Evolutionary conservation across 2,113 vertebrate genomes (phyloP).

Genomic region (Datnioides undecimradiatus): DNA sequence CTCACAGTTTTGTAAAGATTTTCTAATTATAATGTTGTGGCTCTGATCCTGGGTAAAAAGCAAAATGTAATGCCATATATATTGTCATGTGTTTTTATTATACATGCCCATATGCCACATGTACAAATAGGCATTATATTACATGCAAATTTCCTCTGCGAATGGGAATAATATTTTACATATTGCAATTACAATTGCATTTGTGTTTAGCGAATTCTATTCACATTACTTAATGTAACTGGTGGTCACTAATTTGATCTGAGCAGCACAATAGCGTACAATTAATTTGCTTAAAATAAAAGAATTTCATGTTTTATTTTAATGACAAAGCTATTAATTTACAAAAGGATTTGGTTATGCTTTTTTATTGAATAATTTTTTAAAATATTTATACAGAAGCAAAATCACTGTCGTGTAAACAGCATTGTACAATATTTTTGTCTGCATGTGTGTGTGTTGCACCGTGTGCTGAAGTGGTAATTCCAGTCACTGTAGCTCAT

Average conservation of each 20-base stretch:
- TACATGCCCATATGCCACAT: background rate
- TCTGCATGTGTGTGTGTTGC: background rate
- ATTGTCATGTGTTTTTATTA: background rate
- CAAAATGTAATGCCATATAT: background rate
- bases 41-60: conserved; percentile 22
- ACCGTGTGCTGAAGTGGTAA: conserved; percentile 16
- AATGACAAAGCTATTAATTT: background rate
- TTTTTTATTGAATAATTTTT: background rate
- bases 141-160: background rate
- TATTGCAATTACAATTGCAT: background rate
- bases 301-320: background rate
- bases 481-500: conserved; percentile 47
- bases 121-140: conserved; percentile 1
- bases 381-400: background rate
- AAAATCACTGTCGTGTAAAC: background rate
- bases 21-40: background rate
- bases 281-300: background rate
- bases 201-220: background rate
- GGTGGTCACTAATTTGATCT: too few species aligned
- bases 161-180: background rate
- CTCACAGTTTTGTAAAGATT: background rate
- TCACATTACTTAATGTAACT: background rate
- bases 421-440: background rate
- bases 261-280: background rate
- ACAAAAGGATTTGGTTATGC: background rate